Evolutionary conservation across 2,888 invertebrate species (phyloP), one percentile per base, ranked within the genome.

Genomic region (Campoletis raptor): DNA sequence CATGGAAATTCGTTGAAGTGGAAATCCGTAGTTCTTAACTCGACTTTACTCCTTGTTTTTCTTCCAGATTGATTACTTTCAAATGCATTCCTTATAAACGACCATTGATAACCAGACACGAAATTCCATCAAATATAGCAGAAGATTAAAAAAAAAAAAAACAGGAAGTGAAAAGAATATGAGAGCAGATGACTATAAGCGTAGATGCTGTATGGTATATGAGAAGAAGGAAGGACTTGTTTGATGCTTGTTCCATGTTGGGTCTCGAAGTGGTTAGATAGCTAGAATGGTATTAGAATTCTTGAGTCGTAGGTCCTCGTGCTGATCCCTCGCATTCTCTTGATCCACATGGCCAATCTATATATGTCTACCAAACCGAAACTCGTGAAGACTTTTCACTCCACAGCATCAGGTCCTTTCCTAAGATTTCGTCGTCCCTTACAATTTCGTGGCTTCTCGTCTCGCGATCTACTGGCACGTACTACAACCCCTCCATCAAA

Each of bases 341-440:
- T 52, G 37, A 76, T 37, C 57, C 80, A 48, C 36, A 45, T 61
- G 61, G 61, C 15, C 30, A 12, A 30, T 30, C 30, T 61, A 48
- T 48, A 18, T 73, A 42, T 64, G 21, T 79, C 3, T 57, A 36
- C n/a, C 15, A 40, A 40, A 30, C 30, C 30, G 30, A 67, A 67
- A 15, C 42, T 48, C 40, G 73, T 72, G 74, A 24, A 42, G 69
- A 79, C 52, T 54, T 57, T 54, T 36, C 67, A 67, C 54, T 67
- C 57, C 42, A 12, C 48, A 52, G 81, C 78, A 76, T 84, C 84
- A 74, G 78, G 78, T 79, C 81, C 84, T 79, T 86, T 77, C 8
- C 74, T 61, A 74, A 82, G 69, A 84, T 83, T 81, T 79, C 81
- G 78, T 86, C 86, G 81, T 84, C 79, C 76, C 79, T 84, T 82